These are phyloP conservation scores for Manis crassicaudata DNA, from an alignment of 2,797 vertebrate species.

Conservation along the genomic window DNA sequence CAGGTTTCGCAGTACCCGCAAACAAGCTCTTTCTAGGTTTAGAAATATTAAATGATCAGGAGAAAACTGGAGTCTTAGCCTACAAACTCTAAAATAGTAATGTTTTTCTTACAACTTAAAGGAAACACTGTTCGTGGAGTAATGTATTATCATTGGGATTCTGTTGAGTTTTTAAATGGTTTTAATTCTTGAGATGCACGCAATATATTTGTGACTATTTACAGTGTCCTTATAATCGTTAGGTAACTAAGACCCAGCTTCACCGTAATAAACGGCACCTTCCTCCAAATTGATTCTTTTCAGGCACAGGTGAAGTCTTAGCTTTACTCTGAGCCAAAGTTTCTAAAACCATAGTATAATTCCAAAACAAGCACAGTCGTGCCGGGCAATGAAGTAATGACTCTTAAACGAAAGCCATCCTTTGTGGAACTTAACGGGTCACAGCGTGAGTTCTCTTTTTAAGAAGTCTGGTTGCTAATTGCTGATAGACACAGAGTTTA, in stretches of 20 bases:
- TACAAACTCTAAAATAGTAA: neutral
- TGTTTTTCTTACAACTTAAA: neutral
- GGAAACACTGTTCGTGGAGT: neutral
- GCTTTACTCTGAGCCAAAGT: neutral
- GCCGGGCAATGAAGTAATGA: neutral
- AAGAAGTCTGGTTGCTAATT: conserved; percentile 12
- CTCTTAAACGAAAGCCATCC: neutral
- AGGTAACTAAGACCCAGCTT: neutral
- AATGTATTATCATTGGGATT: neutral
- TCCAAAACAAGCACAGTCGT: neutral
- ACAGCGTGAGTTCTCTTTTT: neutral
- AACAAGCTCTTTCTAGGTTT: neutral
- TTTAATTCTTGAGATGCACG: neutral
- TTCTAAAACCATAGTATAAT: conserved; percentile 1
- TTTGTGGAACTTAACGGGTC: conserved; percentile 17
- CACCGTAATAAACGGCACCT: neutral
- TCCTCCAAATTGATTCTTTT: neutral
- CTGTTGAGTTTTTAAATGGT: neutral
- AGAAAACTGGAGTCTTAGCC: neutral
- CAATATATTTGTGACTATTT: neutral
- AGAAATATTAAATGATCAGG: neutral
- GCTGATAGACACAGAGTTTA: neutral
- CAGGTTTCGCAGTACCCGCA: neutral
- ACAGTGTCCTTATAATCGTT: neutral
- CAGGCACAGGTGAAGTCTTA: neutral